Evolutionary conservation across 1,140 invertebrate genomes (phyloP).

Genomic region (Drosophila micromelanica): DNA sequence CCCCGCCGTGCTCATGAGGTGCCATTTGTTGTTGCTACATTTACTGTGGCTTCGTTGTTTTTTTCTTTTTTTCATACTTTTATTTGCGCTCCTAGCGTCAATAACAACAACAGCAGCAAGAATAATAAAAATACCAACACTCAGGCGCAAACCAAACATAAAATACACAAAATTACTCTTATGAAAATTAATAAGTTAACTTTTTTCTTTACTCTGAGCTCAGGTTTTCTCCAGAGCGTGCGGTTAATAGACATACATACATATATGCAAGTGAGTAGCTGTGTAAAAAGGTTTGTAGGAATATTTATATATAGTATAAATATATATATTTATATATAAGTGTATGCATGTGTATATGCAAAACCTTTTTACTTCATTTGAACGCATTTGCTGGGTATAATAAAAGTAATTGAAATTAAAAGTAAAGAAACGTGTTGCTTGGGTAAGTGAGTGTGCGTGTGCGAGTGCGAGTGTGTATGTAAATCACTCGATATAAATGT

Average conservation of each 20-base stretch:
- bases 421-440: constrained; percentile 83
- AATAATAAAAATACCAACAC: constrained; percentile 1
- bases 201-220: constrained; percentile 58
- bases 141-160: constrained; percentile 56
- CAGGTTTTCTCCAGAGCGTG: constrained; percentile 46
- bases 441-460: constrained; percentile 25
- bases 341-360: constrained; percentile 17
- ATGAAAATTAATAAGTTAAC: constrained; percentile 83
- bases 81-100: constrained; percentile 53
- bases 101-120: constrained; percentile 4
- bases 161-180: constrained; percentile 83
- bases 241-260: constrained; percentile 9
- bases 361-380: constrained; percentile 72
- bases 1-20: constrained; percentile 48
- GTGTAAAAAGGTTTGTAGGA: constrained; percentile 20
- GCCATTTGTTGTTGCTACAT: constrained; percentile 64
- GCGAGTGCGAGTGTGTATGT: constrained; percentile 45
- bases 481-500: constrained; percentile 14
- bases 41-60: constrained; percentile 6
- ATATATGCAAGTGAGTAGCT: constrained; percentile 16
- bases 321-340: constrained; percentile 18
- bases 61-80: constrained; percentile 29
- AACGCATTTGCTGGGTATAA: constrained; percentile 72
- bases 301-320: background rate
- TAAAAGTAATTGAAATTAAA: constrained; percentile 84